Percentiles rank a stretch among this genome's conserved stretches.
phyloP scores from a whole-genome alignment of 1,140 invertebrate genomes.

The Pentalonia nigronervosa region DNA sequence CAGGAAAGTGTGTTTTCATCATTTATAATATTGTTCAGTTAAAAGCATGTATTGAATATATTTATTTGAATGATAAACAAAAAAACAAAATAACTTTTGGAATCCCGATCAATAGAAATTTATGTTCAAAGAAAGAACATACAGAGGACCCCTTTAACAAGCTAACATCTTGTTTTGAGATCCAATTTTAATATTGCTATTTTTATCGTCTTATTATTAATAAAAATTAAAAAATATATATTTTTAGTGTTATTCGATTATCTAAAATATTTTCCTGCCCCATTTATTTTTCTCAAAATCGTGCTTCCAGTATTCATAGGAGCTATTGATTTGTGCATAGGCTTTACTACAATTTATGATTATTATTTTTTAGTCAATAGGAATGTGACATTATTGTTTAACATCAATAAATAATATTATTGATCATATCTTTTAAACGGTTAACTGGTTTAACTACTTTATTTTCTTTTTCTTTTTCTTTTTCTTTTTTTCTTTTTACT shows the following conservation, averaged over 20 bases:
- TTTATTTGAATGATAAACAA: conserved; percentile 46
- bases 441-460: conserved; percentile 52
- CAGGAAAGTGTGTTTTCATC: conserved; percentile 52
- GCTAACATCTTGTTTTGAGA: conserved; percentile 52
- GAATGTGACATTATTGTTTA: background rate
- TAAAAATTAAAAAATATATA: conserved; percentile 43
- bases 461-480: conserved; percentile 28
- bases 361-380: conserved; percentile 49
- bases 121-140: conserved; percentile 53
- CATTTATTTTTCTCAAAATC: conserved; percentile 48
- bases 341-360: conserved; percentile 50
- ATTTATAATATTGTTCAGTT: conserved; percentile 54
- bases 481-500: conserved; percentile 36
- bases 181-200: conserved; percentile 51
- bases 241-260: conserved; percentile 54
- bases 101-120: conserved; percentile 48
- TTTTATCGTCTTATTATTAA: conserved; percentile 55
- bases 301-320: conserved; percentile 57
- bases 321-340: conserved; percentile 54
- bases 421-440: conserved; percentile 34
- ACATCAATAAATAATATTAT: conserved; percentile 35
- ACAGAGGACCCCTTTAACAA: conserved; percentile 44
- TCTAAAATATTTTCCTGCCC: conserved; percentile 51
- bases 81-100: conserved; percentile 48
- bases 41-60: conserved; percentile 55